Evolutionary conservation across 2,888 invertebrate species (phyloP).

Genomic region (Anorthoa munda): DNA sequence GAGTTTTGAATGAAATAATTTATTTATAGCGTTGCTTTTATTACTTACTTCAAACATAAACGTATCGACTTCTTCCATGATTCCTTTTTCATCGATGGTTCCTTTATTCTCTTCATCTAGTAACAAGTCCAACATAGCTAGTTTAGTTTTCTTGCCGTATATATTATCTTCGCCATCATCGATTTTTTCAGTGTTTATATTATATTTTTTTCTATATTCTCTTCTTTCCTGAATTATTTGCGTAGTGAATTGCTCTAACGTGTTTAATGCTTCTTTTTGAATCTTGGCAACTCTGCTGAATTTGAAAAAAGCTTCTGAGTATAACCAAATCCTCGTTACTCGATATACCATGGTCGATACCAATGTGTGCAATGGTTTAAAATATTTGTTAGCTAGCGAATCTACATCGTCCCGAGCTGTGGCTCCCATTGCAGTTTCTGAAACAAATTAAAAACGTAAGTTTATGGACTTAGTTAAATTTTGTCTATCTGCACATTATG

Average conservation of each 20-base stretch:
- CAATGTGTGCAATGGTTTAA: constrained; percentile 67
- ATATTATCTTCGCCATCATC: constrained; percentile 55
- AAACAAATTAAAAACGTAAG: constrained; percentile 1
- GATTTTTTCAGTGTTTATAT: constrained; percentile 28
- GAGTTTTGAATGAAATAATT: no score
- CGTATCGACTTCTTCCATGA: constrained; percentile 93
- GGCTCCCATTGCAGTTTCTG: constrained; percentile 90
- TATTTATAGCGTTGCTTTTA: neutral
- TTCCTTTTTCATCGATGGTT: constrained; percentile 90
- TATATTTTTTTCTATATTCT: constrained; percentile 55
- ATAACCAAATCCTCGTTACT: constrained; percentile 61
- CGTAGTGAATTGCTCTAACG: constrained; percentile 89
- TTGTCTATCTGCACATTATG: neutral
- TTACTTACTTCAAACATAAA: constrained; percentile 92
- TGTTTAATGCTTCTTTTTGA: constrained; percentile 70
- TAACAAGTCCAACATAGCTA: constrained; percentile 92
- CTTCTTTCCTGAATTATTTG: constrained; percentile 85
- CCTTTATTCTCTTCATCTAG: constrained; percentile 91
- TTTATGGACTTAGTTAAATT: no score
- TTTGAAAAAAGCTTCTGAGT: constrained; percentile 35
- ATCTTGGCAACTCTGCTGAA: constrained; percentile 32
- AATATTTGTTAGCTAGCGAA: constrained; percentile 81
- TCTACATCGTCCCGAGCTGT: constrained; percentile 79
- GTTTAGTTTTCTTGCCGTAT: constrained; percentile 83
- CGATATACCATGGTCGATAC: constrained; percentile 55